Evolutionary conservation across 1,140 invertebrate genomes (phyloP).

Genomic region (Monochamus saltuarius): DNA sequence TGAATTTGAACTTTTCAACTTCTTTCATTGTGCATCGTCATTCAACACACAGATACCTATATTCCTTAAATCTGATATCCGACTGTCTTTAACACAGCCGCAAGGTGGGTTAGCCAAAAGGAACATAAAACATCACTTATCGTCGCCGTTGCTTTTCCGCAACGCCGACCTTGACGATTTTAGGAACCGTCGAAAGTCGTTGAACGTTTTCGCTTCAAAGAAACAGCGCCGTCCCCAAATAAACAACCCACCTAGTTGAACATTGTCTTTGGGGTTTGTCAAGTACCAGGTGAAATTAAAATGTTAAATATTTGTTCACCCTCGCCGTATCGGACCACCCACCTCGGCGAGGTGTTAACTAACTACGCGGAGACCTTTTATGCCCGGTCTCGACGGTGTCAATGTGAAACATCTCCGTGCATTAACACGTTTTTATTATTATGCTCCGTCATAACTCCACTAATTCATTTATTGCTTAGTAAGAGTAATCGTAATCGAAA

Average conservation of each 20-base stretch:
- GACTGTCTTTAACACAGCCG: not conserved
- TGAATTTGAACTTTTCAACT: no score
- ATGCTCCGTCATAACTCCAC: conserved; percentile 23
- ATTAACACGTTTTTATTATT: conserved; percentile 39
- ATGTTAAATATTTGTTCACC: conserved; percentile 39
- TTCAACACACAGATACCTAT: no score
- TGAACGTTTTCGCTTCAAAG: conserved; percentile 13
- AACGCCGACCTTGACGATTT: no score
- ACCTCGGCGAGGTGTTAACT: conserved; percentile 33
- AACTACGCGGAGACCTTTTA: conserved; percentile 15
- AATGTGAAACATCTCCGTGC: conserved; percentile 29
- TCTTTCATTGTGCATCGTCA: no score
- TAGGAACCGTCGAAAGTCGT: no score
- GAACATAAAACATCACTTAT: not conserved
- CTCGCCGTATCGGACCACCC: conserved; percentile 31
- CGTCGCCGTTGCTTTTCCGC: no score
- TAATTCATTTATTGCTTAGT: conserved; percentile 29
- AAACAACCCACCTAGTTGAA: conserved; percentile 34
- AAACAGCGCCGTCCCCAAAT: conserved; percentile 24
- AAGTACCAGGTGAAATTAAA: conserved; percentile 44
- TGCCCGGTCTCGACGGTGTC: conserved; percentile 20
- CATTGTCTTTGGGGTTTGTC: conserved; percentile 40
- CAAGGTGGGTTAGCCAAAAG: not conserved
- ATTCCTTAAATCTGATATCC: not conserved
- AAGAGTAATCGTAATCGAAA: no score